Conservation (phyloP, 1,140 invertebrate genomes). For the Bombus consobrinus region DNA sequence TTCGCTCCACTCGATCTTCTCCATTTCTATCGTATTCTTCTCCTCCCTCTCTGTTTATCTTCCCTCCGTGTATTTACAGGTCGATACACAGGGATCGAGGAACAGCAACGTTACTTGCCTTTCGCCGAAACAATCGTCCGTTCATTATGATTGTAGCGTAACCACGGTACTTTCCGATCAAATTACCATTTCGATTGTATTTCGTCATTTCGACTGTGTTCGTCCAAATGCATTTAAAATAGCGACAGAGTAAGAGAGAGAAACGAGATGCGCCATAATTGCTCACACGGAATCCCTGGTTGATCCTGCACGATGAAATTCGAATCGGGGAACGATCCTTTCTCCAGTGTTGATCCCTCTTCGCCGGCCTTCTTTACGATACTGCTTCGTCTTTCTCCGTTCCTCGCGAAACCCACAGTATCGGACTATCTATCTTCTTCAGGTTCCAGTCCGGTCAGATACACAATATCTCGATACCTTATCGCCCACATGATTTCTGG, state of each 20-base stretch:
- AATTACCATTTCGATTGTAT: neutral
- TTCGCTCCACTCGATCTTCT: constrained; percentile 15
- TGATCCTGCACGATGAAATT: constrained; percentile 53
- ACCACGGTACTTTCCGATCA: neutral
- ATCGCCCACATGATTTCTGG: constrained; percentile 67
- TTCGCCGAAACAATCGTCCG: neutral
- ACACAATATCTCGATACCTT: constrained; percentile 67
- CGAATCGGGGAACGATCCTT: constrained; percentile 53
- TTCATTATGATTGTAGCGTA: constrained; percentile 14
- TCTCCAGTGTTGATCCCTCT: constrained; percentile 49
- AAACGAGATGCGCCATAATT: constrained; percentile 25
- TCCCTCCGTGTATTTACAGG: neutral
- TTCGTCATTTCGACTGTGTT: neutral
- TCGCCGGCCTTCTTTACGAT: neutral
- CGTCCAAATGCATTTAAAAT: neutral
- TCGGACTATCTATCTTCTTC: constrained; percentile 62
- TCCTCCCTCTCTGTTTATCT: constrained; percentile 7
- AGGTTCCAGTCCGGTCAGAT: constrained; percentile 60
- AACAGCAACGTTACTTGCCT: neutral
- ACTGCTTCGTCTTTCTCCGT: constrained; percentile 35
- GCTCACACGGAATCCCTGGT: constrained; percentile 21
- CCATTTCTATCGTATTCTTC: constrained; percentile 3
- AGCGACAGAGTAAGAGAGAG: neutral
- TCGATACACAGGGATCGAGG: neutral
- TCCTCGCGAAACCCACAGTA: constrained; percentile 49